These are phyloP conservation scores for Dendropsophus ebraccatus DNA, from an alignment of 2,113 vertebrate species.

Conservation along the genomic window DNA sequence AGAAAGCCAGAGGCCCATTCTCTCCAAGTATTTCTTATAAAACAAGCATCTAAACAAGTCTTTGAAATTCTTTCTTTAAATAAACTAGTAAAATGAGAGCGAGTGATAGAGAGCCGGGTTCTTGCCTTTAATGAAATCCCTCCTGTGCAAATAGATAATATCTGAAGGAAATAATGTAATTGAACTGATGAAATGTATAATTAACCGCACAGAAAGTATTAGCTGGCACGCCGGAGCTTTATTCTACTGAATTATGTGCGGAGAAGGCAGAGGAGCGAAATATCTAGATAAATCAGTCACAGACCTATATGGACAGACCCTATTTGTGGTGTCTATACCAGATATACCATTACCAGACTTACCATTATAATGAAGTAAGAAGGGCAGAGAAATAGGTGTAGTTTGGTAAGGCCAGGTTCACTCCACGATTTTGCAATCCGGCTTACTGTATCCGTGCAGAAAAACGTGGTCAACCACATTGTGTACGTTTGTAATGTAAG, in stretches of 20 bases:
- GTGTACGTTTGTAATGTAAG: no score
- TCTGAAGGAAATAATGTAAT: constrained; percentile 17
- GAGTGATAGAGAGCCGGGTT: neutral
- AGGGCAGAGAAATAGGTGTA: no score
- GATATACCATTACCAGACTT: no score
- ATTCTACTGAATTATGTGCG: neutral
- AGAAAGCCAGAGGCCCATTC: neutral
- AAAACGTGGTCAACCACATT: no score
- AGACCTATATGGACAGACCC: no score
- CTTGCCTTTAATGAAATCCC: neutral
- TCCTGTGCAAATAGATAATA: constrained; percentile 10
- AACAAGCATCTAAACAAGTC: neutral
- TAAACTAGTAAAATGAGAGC: neutral
- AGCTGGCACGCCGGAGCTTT: neutral
- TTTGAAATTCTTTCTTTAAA: neutral
- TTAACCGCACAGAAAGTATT: neutral
- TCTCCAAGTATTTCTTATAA: neutral
- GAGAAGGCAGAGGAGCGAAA: neutral
- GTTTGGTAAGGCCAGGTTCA: no score
- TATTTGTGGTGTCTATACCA: no score
- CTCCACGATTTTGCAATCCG: no score
- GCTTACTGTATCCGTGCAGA: no score
- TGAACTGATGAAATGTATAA: constrained; percentile 7
- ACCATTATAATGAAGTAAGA: no score
- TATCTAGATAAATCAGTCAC: neutral